Base-by-base conservation (phyloP, 2,888 invertebrate genomes). In the Drosophila phalerata region DNA sequence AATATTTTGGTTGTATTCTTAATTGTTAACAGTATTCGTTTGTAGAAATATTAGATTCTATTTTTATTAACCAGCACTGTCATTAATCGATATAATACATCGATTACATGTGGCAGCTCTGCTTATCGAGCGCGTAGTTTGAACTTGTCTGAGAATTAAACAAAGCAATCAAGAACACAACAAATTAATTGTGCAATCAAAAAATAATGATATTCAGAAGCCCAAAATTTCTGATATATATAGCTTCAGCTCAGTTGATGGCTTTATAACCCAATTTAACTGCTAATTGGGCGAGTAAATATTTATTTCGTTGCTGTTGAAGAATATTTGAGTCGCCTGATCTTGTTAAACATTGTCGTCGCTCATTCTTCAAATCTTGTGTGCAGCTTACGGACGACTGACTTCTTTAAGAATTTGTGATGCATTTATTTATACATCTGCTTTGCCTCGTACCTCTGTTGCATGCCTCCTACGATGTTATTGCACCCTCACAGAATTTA, bases 241-340 rank as follows among this genome's bases (percentile, higher is more conserved):
- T 19, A 45, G 28, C 0, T 5, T 8, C 10, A n/a, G 13, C 10
- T 8, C 11, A 47, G 22, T 62, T 67, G 67, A 74, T 60, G 55
- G 49, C 67, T 79, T 51, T 65, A 76, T 78, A 79, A 77, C 79
- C 79, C 77, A 77, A 63, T 76, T 79, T 63, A 40, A 2, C 17
- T 70, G 80, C 40, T 80, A 79, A 79, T 49, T 68, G 49, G 0
- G 0, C 1, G 5, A 5, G 38, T 22, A 80, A 79, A 79, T 80
- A 73, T 67, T 67, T 45, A 56, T 32, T 32, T 56, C 8, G 5
- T 8, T 22, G 49, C 10, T 30, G 15, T 30, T 13, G 51, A 40
- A 32, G n/a, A 37, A n/a, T 2, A 37, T 49, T 51, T 48, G 9
- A 43, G 32, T 19, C 15, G 19, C 30, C 34, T 25, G 58, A 60